These are phyloP conservation scores for Montipora foliosa DNA, from an alignment of 64 coral and sea anemone genomes.

Conservation along the genomic window DNA sequence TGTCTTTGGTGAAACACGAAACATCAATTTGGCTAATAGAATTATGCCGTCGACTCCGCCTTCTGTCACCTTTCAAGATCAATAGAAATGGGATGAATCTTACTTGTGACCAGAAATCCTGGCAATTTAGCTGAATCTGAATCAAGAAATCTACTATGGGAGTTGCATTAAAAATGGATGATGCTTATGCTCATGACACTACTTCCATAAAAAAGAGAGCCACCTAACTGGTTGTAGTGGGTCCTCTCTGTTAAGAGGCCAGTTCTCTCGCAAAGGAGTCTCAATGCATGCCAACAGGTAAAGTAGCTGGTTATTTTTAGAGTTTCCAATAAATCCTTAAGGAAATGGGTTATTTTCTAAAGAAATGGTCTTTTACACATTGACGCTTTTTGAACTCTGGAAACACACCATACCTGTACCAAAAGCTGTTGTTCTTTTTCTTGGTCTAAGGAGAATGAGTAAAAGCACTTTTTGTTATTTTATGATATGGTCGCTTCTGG, in stretches of 20 bases:
- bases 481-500: neutral
- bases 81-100: neutral
- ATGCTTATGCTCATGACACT: too few relatives aligned
- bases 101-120: neutral
- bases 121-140: too few relatives aligned
- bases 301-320: too few relatives aligned
- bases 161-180: too few relatives aligned
- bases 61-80: conserved; percentile 74
- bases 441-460: conserved; percentile 18
- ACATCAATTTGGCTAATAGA: conserved; percentile 85
- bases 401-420: conserved; percentile 14
- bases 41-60: conserved; percentile 92
- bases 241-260: neutral
- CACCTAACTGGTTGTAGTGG: too few relatives aligned
- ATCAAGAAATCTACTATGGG: too few relatives aligned
- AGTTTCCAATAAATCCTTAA: too few relatives aligned
- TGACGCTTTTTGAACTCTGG: neutral
- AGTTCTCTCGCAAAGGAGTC: too few relatives aligned
- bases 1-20: conserved; percentile 16
- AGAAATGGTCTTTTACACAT: neutral
- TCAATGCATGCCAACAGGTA: too few relatives aligned
- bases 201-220: too few relatives aligned
- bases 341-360: too few relatives aligned
- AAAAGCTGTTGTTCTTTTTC: conserved; percentile 43
- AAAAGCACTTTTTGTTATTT: neutral